Conservation (phyloP, 2,888 invertebrate species). For the Protodeltote pygarga region DNA sequence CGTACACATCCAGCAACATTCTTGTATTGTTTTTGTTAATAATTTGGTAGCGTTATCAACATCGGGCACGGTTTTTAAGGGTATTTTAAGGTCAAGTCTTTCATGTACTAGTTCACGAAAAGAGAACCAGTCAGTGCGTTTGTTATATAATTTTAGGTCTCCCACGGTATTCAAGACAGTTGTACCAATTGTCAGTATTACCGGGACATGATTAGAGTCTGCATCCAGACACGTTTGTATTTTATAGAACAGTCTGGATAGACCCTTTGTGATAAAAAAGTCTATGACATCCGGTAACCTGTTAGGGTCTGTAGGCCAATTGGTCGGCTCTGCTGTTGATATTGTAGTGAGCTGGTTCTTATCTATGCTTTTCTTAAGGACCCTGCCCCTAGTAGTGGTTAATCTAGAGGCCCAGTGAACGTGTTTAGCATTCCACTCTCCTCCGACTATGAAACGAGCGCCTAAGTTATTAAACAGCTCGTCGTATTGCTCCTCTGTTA, state of each 20-base stretch:
- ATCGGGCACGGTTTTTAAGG: too few relatives aligned
- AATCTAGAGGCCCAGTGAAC: constrained; percentile 14
- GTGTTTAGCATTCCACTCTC: constrained; percentile 22
- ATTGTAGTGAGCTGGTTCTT: constrained; percentile 1
- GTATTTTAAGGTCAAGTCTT: too few relatives aligned
- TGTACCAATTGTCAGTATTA: too few relatives aligned
- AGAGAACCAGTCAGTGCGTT: too few relatives aligned
- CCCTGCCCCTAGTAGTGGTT: constrained; percentile 6
- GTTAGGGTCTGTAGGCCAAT: constrained; percentile 7
- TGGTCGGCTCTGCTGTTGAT: neutral
- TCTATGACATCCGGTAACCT: constrained; percentile 8
- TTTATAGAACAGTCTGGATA: neutral
- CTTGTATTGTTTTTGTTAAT: too few relatives aligned
- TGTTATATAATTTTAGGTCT: too few relatives aligned
- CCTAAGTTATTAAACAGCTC: neutral
- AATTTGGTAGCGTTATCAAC: too few relatives aligned
- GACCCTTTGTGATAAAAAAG: neutral
- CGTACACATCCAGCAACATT: too few relatives aligned
- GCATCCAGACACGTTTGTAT: neutral
- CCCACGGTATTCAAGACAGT: too few relatives aligned
- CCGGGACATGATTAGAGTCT: constrained; percentile 1
- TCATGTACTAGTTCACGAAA: too few relatives aligned
- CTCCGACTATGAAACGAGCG: constrained; percentile 10
- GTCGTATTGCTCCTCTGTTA: neutral
- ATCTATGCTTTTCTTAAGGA: constrained; percentile 5